A percentile compares a stretch with the other conserved stretches of the same genome.
Evolutionary conservation across 2,113 vertebrate genomes (phyloP).

Genomic region (Oryzias woworae): DNA sequence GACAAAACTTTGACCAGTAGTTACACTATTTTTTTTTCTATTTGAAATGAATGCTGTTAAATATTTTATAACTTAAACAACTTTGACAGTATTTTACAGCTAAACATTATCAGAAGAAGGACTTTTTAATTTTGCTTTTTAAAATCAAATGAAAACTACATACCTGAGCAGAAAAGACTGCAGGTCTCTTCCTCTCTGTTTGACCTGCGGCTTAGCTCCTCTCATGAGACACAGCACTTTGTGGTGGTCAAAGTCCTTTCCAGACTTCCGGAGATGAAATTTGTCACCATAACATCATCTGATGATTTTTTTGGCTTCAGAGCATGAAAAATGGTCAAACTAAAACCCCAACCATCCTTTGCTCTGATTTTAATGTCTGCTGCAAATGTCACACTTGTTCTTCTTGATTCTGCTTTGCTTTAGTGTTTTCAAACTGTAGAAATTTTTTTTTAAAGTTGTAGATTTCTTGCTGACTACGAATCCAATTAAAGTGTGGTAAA

Average conservation of each 20-base stretch:
- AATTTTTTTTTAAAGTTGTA: no score
- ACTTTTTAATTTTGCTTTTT: neutral
- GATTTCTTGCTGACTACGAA: neutral
- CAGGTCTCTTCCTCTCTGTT: conserved; percentile 25
- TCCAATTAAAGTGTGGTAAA: neutral
- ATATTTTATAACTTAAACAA: no score
- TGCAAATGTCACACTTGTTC: no score
- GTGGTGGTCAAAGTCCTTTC: conserved; percentile 69
- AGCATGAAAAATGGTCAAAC: conserved; percentile 1
- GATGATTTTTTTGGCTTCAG: conserved; percentile 1
- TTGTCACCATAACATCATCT: conserved; percentile 9
- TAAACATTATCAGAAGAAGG: no score
- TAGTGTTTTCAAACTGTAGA: no score
- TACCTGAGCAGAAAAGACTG: conserved; percentile 56
- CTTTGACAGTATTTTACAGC: no score
- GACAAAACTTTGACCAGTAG: no score
- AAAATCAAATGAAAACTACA: conserved; percentile 2
- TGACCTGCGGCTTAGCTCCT: conserved; percentile 41
- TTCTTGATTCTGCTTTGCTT: no score
- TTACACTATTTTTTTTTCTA: no score
- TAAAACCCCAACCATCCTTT: no score
- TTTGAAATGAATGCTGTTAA: no score
- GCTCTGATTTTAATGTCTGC: no score
- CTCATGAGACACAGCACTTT: conserved; percentile 60
- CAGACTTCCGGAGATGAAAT: conserved; percentile 34